Conservation (phyloP, 2,888 invertebrate genomes). For the Luffia ferchaultella region DNA sequence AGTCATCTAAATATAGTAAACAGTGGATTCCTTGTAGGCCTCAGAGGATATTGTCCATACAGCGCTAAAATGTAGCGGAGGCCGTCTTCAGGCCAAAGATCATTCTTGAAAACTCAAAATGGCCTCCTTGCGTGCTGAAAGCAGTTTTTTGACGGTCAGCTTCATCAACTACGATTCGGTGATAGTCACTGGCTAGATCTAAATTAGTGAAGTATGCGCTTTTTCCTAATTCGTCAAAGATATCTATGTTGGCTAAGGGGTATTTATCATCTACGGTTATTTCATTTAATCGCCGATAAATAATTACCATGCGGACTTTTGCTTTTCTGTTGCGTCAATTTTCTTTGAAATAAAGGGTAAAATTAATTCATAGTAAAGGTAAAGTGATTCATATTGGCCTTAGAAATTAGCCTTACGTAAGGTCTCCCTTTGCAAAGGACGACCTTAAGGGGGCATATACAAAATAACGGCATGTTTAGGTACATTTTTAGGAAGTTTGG, state of each 20-base stretch:
- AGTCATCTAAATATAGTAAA: slow-evolving; percentile 28
- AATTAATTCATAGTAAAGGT: too few species aligned
- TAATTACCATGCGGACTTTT: slow-evolving; percentile 25
- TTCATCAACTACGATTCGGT: slow-evolving; percentile 26
- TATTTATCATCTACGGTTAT: slow-evolving; percentile 26
- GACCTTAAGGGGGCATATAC: too few species aligned
- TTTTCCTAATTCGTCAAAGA: slow-evolving; percentile 29
- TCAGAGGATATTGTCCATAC: slow-evolving; percentile 29
- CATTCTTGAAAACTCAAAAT: slow-evolving; percentile 28
- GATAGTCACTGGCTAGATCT: slow-evolving; percentile 32
- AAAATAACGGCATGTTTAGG: too few species aligned
- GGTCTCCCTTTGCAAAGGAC: too few species aligned
- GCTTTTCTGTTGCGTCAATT: slow-evolving; percentile 13
- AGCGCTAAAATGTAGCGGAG: slow-evolving; percentile 32
- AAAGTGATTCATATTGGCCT: too few species aligned
- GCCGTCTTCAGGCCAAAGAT: slow-evolving; percentile 32
- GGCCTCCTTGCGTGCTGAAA: slow-evolving; percentile 25
- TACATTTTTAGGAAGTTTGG: too few species aligned
- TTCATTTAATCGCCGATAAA: slow-evolving; percentile 32
- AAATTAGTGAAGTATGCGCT: slow-evolving; percentile 29
- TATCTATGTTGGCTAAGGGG: slow-evolving; percentile 30
- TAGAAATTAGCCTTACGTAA: too few species aligned
- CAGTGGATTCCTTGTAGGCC: slow-evolving; percentile 25
- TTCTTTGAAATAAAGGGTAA: slow-evolving; percentile 20
- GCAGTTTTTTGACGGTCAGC: slow-evolving; percentile 28